Percentiles rank a stretch among this genome's conserved stretches.
phyloP scores from a whole-genome alignment of 1,140 invertebrate species.

The Drosophila lacteicornis region DNA sequence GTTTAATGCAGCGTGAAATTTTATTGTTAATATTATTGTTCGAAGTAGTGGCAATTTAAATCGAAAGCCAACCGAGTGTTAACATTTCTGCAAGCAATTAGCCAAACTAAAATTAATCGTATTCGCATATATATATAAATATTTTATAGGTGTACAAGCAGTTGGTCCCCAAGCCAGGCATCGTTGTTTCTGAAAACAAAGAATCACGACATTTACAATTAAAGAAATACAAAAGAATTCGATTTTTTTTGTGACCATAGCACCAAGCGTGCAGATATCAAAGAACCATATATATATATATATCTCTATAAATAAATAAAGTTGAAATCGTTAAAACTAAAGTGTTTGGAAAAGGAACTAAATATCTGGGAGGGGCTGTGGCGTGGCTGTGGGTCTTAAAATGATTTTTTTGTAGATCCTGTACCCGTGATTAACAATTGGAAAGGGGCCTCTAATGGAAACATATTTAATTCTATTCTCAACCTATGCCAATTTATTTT shows the following conservation, averaged over 20 bases:
- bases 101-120: conserved; percentile 40
- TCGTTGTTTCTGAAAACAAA: conserved; percentile 42
- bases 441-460: conserved; percentile 37
- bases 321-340: conserved; percentile 42
- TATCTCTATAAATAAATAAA: conserved; percentile 53
- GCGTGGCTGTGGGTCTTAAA: conserved; percentile 15
- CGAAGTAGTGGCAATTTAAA: conserved; percentile 35
- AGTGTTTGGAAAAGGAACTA: conserved; percentile 16
- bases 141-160: conserved; percentile 33
- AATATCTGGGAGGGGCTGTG: conserved; percentile 27
- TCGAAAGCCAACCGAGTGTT: conserved; percentile 48
- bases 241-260: conserved; percentile 15
- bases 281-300: conserved; percentile 21
- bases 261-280: conserved; percentile 25
- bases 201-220: conserved; percentile 26
- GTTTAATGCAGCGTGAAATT: conserved; percentile 34
- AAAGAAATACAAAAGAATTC: not conserved
- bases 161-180: conserved; percentile 63
- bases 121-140: conserved; percentile 31
- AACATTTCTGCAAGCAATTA: conserved; percentile 56
- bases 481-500: conserved; percentile 57
- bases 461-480: conserved; percentile 42
- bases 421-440: conserved; percentile 44
- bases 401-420: conserved; percentile 31
- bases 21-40: conserved; percentile 53